These are phyloP conservation scores for Coboldia fuscipes DNA, from an alignment of 1,140 invertebrate species.

Conservation along the genomic window DNA sequence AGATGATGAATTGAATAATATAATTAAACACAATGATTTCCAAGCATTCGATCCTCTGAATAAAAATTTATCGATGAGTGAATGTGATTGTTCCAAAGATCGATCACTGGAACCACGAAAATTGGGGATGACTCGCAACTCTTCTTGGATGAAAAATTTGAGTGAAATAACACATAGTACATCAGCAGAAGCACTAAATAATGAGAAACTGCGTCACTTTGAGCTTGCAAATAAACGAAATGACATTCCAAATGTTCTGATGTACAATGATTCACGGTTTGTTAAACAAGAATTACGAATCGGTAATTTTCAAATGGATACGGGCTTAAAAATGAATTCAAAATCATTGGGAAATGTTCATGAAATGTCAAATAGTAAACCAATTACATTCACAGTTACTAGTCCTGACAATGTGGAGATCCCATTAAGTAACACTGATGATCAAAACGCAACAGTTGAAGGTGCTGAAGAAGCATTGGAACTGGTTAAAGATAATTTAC, in stretches of 20 bases:
- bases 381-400: conserved; percentile 11
- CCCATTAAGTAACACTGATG: neutral
- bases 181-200: neutral
- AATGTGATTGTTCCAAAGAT: too few species aligned
- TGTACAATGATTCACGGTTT: conserved; percentile 18
- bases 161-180: neutral
- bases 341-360: conserved; percentile 1
- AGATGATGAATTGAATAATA: conserved; percentile 4
- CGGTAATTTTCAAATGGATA: conserved; percentile 20
- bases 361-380: neutral
- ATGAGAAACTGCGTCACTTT: neutral
- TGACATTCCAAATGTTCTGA: conserved; percentile 19
- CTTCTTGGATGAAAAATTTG: conserved; percentile 1
- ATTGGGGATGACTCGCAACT: neutral
- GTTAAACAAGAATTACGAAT: conserved; percentile 20
- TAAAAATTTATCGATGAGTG: neutral
- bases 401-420: conserved; percentile 18
- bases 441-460: neutral
- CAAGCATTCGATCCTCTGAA: neutral
- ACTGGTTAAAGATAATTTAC: too few species aligned
- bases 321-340: conserved; percentile 17
- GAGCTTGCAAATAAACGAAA: conserved; percentile 8
- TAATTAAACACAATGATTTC: neutral
- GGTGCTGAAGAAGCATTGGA: conserved; percentile 1
- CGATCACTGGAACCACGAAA: neutral